A percentile compares a stretch with the other conserved stretches of the same genome.
phyloP scores from a whole-genome alignment of 2,797 vertebrate species.

The Lagodon rhomboides region DNA sequence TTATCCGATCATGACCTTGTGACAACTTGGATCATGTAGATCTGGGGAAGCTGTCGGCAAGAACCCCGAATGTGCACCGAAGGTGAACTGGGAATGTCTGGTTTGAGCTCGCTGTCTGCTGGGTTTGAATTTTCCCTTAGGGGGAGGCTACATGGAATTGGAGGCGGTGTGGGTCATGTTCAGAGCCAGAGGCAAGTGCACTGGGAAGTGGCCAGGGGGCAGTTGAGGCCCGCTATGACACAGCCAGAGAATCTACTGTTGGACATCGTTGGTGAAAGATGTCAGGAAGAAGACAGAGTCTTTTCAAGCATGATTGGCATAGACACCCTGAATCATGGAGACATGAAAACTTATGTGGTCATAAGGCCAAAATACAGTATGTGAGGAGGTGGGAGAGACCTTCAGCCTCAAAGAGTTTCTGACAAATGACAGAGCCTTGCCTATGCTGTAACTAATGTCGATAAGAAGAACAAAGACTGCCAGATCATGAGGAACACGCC shows the following conservation, averaged over 20 bases:
- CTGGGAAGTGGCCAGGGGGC: background rate
- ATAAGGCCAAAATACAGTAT: background rate
- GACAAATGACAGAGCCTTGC: too few species aligned
- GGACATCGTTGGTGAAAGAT: background rate
- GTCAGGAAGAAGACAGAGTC: background rate
- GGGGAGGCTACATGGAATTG: background rate
- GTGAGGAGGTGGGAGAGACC: background rate
- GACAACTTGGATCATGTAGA: background rate
- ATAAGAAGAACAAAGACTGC: background rate
- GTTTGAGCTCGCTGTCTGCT: background rate
- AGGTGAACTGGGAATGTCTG: background rate
- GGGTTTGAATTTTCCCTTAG: background rate
- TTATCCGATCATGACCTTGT: background rate
- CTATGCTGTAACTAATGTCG: background rate
- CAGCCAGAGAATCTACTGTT: slow-evolving; percentile 14
- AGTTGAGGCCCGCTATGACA: background rate
- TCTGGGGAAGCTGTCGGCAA: background rate
- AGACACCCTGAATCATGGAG: too few species aligned
- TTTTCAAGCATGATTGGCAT: background rate
- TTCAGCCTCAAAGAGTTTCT: background rate
- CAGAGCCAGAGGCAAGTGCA: background rate
- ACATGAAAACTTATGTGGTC: background rate
- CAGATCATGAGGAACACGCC: background rate
- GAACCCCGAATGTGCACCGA: background rate
- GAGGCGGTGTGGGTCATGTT: background rate